Conservation (phyloP, 2,888 invertebrate genomes). For the Cataglyphis rosenhaueri region DNA sequence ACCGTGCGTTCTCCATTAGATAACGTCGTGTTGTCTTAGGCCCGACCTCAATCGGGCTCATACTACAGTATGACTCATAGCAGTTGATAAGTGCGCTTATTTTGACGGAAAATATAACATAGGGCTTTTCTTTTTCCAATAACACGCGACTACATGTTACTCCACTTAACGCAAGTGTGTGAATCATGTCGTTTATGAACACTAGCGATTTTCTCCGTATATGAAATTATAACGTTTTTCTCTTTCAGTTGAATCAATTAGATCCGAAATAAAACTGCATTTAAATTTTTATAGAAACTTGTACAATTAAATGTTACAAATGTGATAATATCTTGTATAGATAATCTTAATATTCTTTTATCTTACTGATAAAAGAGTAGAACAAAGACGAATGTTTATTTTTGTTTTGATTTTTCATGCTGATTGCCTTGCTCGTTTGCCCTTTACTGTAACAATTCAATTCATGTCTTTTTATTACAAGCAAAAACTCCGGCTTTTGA, state of each 20-base stretch:
- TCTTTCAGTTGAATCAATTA: not conserved
- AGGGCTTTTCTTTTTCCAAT: constrained; percentile 16
- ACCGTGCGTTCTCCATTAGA: constrained; percentile 73
- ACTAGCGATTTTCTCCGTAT: not conserved
- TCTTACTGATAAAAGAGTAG: not conserved
- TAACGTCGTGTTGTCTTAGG: constrained; percentile 73
- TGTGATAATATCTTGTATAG: not conserved
- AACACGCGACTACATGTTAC: constrained; percentile 49
- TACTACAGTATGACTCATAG: constrained; percentile 68
- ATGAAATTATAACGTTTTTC: too few species aligned
- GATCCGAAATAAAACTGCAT: not conserved
- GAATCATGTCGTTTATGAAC: not conserved
- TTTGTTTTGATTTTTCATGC: not conserved
- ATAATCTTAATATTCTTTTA: not conserved
- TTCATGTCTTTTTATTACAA: constrained; percentile 40
- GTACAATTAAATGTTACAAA: not conserved
- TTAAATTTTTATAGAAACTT: constrained; percentile 8
- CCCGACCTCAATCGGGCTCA: constrained; percentile 69
- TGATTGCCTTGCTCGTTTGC: not conserved
- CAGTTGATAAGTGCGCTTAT: constrained; percentile 59
- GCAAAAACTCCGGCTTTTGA: constrained; percentile 14
- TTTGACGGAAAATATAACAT: constrained; percentile 67
- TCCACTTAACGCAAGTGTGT: constrained; percentile 38
- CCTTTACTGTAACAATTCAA: constrained; percentile 20
- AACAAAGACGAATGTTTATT: not conserved